Base-by-base conservation (phyloP, 2,888 invertebrate genomes). In the Chirona hameri region DNA sequence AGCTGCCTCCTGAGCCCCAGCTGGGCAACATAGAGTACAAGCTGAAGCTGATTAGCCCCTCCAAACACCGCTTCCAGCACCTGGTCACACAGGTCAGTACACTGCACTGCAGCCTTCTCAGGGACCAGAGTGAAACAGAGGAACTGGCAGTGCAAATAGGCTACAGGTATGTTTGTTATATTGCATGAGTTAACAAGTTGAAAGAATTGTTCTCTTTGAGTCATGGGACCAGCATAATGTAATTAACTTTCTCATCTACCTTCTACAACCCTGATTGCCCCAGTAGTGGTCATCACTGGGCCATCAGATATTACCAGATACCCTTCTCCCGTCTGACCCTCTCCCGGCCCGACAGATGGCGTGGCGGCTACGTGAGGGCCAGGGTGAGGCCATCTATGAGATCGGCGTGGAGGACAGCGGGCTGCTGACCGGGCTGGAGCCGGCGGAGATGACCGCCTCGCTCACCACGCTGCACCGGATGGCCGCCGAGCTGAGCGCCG, bases 21-120 rank as follows among this genome's bases (percentile, higher is more conserved):
- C 92, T 96, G 86, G 98, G 98, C 15, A 98, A 98, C 88, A 93
- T 98, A 55, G 98, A 98, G 89, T 98, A 98, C 88, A 98, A 99
- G 89, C 89, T 99, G 83, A 97, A 98, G 87, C 90, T 99, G 83
- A 94, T 98, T 14, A 95, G 94, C 88, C 96, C 98, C 0, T 94
- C 97, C 39, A 93, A 94, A 87, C 93, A 94, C 86, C 91, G 99
- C 84, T 94, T 97, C 87, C 97, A 99, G 88, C 99, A 99, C 89
- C 90, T 99, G 55, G 97, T 99, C 31, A 99, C 99, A 0, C 99
- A 99, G 92, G 93, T 92, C 87, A 86, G 85, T 82, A 52, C 52
- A 4, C n/a, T n/a, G n/a, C 39, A 39, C 39, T 39, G 39, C 39
- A 39, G 39, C 4, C 39, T 39, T 39, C 39, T 2, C 7, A n/a